Base-by-base conservation (phyloP, 2,797 vertebrate species). In the Scyliorhinus canicula region DNA sequence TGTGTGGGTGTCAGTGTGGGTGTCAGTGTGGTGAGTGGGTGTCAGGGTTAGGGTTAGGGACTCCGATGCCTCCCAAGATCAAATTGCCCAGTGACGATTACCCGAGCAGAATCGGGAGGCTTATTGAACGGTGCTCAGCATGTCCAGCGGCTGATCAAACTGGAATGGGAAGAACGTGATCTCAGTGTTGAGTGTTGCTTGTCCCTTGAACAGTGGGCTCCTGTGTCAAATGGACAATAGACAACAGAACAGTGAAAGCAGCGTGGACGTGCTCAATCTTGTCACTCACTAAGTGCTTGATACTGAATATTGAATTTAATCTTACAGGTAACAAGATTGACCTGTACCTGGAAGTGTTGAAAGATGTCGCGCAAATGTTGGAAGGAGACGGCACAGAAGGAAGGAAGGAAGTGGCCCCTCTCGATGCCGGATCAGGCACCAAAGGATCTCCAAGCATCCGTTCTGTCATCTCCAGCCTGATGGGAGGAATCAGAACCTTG, bases 401-500 rank as follows among this genome's bases (percentile, higher is more conserved):
- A 4, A 95, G 95, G 12, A 96, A 95, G 96, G 96, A 95, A 95
- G 95, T 96, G 16, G 95, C 95, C 71, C 95, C 95, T 95, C 95
- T 96, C 82, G 95, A 96, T 35, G 86, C 95, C 24, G 79, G 93
- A 63, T 52, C 95, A 35, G 96, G 97, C 63, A 95, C 96, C 90
- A 95, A 90, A 79, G 95, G 96, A 16, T 96, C 97, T 28, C 96
- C 96, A 55, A 95, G 96, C 86, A 95, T 97, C 35, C 96, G 96
- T 67, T 96, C 97, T 0, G 96, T 97, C 95, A 95, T 97, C 95
- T 97, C 96, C 55, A 97, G 95, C 60, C 97, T 98, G 24, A 95
- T 97, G 96, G 97, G 97, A 47, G 95, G 97, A 93, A 96, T 98
- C 19, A 98, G 97, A 96, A 97, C 97, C 0, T 95, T 98, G 14